Base-by-base conservation (phyloP, 2,888 invertebrate species). In the Sinelater perroti region DNA sequence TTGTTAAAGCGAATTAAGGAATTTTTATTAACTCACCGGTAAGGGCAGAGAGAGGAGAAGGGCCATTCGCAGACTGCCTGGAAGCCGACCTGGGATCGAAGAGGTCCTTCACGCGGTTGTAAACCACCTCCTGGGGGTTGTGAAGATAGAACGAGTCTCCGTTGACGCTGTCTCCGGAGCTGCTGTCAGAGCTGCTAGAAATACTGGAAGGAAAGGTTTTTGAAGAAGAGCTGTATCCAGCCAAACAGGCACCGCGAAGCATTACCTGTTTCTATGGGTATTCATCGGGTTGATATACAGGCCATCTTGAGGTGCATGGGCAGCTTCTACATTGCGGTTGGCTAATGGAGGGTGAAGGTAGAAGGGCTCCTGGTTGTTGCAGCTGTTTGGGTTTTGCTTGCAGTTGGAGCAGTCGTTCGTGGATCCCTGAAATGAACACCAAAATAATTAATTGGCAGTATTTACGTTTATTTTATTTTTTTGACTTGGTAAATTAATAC, bases 221-320 rank as follows among this genome's bases (percentile, higher is more conserved):
- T n/a, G n/a, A n/a, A n/a, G n/a, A n/a, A n/a, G n/a, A n/a, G n/a
- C n/a, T n/a, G n/a, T n/a, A n/a, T n/a, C 33, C 24, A 6, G 3
- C n/a, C 8, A 30, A 6, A 21, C 14, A 42, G 13, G 13, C 33
- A n/a, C 3, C 10, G 17, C 31, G 17, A 2, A 42, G 2, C 5
- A 5, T 59, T 63, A 74, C 78, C 77, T 77, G 63, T 78, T 75
- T 56, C 77, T 70, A 61, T 77, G 78, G 21, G 76, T 75, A 56
- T 82, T 85, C 90, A 93, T 91, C 0, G 93, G 92, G 75, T 92
- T 93, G 58, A 93, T 87, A 73, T 93, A 93, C 31, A 93, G 82
- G 0, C 93, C 93, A 69, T 93, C 91, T 54, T 88, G 87, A 0
- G 88, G 88, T 21, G 57, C 85, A 61, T 81, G 81, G 73, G 67